Base-by-base conservation (phyloP, 2,797 vertebrate genomes). In the Rhinella marina region DNA sequence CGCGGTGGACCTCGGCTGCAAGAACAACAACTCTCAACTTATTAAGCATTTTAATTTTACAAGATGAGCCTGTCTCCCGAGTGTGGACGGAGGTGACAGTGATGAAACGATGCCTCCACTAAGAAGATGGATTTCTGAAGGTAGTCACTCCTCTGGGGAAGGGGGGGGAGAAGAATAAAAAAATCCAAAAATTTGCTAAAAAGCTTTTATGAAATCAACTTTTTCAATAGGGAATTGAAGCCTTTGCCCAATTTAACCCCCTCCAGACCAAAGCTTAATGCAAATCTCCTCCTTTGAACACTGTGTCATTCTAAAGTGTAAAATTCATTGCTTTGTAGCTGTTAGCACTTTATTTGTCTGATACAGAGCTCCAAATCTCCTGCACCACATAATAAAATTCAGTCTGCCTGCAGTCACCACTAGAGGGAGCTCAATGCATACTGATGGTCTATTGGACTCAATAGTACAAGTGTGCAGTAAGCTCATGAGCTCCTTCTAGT, bases 11-110 rank as follows among this genome's bases (percentile, higher is more conserved):
- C 72, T 48, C 70, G 56, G 82, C 68, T 25, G 23, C 12, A 75
- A 7, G 32, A 41, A 84, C 70, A 84, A 61, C 72, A 84, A 48
- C 79, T n/a, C 59, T 32, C 79, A 48, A 27, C 70, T 29, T 84
- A 84, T 84, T 75, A 84, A 73, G 32, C 56, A 75, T 48, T 13
- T 59, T 41, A 56, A 84, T 73, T 59, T 25, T 25, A 59, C 7
- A 54, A 72, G 66, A 73, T 21, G 23, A 48, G 64, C 29, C 3
- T 7, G 41, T 41, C 41, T 41, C 41, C 41, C 41, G 41, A 41
- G 4, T 21, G 52, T 32, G 52, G 23, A 66, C 66, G 62, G 32
- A 66, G 81, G 25, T 81, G 79, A 81, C 80, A 66, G 14, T 66
- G 61, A 66, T 70, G 50, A 56, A 41, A 54, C 70, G 2, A 2